Percentiles rank a stretch among this genome's conserved stretches.
Conservation (phyloP, 1,140 invertebrate genomes). For the Orchestia grillus region DNA sequence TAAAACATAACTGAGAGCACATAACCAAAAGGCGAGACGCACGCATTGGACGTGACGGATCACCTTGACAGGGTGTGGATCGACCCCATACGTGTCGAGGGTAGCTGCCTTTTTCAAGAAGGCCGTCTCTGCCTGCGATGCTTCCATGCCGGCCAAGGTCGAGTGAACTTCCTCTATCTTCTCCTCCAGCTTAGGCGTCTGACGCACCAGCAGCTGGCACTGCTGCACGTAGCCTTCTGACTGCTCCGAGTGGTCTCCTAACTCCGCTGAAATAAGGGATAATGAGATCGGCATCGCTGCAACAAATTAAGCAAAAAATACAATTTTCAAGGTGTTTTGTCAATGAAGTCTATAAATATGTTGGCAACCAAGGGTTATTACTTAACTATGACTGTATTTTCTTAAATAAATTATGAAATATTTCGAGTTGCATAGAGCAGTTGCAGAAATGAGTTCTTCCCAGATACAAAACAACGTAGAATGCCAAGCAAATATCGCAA, state of each 20-base stretch:
- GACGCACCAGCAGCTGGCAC: conserved; percentile 76
- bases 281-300: too few species aligned
- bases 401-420: too few species aligned
- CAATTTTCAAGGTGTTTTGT: too few species aligned
- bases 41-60: conserved; percentile 57
- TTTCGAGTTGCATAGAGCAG: too few species aligned
- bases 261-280: conserved; percentile 80
- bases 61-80: conserved; percentile 98
- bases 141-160: conserved; percentile 79
- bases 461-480: too few species aligned
- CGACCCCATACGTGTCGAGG: conserved; percentile 96
- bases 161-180: conserved; percentile 90
- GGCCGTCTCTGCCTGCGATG: conserved; percentile 83
- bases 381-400: too few species aligned
- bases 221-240: conserved; percentile 90
- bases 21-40: not conserved
- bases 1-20: not conserved
- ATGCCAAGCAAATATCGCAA: too few species aligned
- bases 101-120: conserved; percentile 90
- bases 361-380: too few species aligned
- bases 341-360: too few species aligned
- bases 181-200: conserved; percentile 90
- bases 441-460: too few species aligned
- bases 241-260: conserved; percentile 92
- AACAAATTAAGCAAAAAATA: not conserved